A percentile compares a stretch with the other conserved stretches of the same genome.
Evolutionary conservation across 1,140 invertebrate genomes (phyloP).

Genomic region (Neodiprion virginianus): DNA sequence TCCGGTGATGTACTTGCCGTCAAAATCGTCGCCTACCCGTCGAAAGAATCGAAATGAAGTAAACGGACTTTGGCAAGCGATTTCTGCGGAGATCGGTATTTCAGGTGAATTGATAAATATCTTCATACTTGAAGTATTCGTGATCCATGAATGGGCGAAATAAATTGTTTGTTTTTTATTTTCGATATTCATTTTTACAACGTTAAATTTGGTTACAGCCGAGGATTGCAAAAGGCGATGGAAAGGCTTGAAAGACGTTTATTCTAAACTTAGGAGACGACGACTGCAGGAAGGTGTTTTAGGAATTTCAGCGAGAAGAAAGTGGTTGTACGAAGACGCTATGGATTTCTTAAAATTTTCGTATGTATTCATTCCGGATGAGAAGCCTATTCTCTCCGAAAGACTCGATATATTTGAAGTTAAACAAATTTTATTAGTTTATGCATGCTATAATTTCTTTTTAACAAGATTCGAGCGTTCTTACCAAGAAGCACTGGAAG

Average conservation of each 20-base stretch:
- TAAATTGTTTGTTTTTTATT: background rate
- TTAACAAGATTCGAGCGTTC: background rate
- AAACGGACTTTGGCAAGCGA: background rate
- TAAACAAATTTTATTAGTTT: background rate
- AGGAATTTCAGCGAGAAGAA: background rate
- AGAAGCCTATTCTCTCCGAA: background rate
- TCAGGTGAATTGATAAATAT: background rate
- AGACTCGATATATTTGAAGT: conserved; percentile 8
- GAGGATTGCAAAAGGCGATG: conserved; percentile 19
- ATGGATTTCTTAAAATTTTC: conserved; percentile 1
- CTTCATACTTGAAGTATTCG: no score
- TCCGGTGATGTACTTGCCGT: background rate
- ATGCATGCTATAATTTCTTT: background rate
- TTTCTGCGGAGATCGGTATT: background rate
- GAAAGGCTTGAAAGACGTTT: conserved; percentile 35
- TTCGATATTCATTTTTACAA: no score
- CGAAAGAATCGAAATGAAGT: background rate
- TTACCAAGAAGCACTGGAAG: conserved; percentile 11
- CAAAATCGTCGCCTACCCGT: background rate
- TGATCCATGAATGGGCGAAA: background rate
- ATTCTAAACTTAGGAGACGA: conserved; percentile 28
- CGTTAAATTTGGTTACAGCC: background rate
- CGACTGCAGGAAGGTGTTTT: conserved; percentile 2
- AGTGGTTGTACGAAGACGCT: conserved; percentile 2
- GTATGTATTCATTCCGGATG: conserved; percentile 8